Evolutionary conservation across 1,140 invertebrate species (phyloP).

Genomic region (Ceratina japonica): DNA sequence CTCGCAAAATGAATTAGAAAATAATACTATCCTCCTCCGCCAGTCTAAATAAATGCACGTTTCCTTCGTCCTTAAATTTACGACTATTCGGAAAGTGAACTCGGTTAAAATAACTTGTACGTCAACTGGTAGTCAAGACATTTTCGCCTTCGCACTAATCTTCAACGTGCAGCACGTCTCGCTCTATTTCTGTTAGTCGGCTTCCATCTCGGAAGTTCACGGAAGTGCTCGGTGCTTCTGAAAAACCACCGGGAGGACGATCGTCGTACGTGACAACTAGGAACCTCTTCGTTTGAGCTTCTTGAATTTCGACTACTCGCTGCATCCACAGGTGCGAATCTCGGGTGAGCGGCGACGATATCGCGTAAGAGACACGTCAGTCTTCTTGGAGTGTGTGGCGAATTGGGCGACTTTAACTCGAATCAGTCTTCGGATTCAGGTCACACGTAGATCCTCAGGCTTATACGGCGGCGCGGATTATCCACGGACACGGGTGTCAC

Average conservation of each 20-base stretch:
- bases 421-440: conserved; percentile 52
- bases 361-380: conserved; percentile 37
- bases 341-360: neutral
- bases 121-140: neutral
- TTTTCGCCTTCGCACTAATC: conserved; percentile 10
- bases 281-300: neutral
- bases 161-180: conserved; percentile 3
- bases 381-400: conserved; percentile 35
- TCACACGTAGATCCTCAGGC: conserved; percentile 34
- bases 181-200: conserved; percentile 8
- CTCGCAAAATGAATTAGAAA: neutral
- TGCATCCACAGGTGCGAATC: neutral
- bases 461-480: conserved; percentile 22
- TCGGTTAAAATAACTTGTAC: neutral
- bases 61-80: neutral
- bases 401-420: conserved; percentile 28
- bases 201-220: conserved; percentile 9
- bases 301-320: neutral
- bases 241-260: neutral
- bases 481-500: conserved; percentile 30
- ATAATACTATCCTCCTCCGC: conserved; percentile 9
- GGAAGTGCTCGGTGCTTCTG: neutral
- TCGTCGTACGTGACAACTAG: neutral
- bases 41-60: conserved; percentile 39
- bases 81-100: neutral